Evolutionary conservation across 2,888 invertebrate genomes (phyloP), one percentile per base, ranked within the genome.

Genomic region (Drosophila borealis): DNA sequence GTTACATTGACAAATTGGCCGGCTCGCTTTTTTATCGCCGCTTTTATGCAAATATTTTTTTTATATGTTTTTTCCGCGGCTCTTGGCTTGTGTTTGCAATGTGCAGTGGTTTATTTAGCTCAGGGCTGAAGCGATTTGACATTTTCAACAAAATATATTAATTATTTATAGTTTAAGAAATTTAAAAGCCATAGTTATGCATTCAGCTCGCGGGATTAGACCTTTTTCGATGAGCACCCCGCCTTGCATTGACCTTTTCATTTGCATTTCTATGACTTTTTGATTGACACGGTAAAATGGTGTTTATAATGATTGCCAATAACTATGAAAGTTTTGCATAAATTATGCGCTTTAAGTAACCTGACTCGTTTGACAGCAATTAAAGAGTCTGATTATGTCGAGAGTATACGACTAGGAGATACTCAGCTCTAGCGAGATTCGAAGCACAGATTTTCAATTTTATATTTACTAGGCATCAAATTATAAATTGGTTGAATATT

Each of bases 1-100:
- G 82, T 80, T 82, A 74, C 65, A 68, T 74, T 83, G 88, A 83
- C 83, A 85, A 88, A 83, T 88, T 76, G 70, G 34, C 50, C 54
- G 46, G 68, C 48, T 71, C 77, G 55, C 62, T 59, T 61, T 80
- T 81, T 79, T 67, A 81, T 69, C 67, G 55, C 46, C 10, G 81
- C 59, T 66, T 81, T 82, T 81, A 85, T 85, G 83, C 69, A 72
- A 79, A 85, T 81, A 5, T 62, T 50, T 46, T 53, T 21, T 46
- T 44, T 21, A 33, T 45, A 3, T 44, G n/a, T 44, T 50, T 46
- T 36, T 41, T 37, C 6, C 9, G 51, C 19, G 19, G 13, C 25
- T 51, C 29, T 56, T 44, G 1, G 14, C 48, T 37, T 25, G 50
- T 46, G 14, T 63, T 68, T 45, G 21, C 42, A 13, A 5, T 42